A percentile compares a stretch with the other conserved stretches of the same genome.
Conservation (phyloP, 2,113 vertebrate species). For the Salminus brasiliensis region DNA sequence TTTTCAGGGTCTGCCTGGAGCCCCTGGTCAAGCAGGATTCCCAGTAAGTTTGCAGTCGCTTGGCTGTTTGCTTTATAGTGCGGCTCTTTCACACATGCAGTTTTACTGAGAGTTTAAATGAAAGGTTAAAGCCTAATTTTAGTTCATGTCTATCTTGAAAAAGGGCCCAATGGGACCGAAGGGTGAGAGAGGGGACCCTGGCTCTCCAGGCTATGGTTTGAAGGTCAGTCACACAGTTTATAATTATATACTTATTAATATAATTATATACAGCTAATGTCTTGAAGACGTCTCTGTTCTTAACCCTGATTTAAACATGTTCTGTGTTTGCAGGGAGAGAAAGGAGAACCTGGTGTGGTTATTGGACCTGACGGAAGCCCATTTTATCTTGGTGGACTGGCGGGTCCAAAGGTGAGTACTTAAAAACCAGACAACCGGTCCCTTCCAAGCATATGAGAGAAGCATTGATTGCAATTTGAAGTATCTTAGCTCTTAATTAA, state of each 20-base stretch:
- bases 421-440: neutral
- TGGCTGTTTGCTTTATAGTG: neutral
- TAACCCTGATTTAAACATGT: neutral
- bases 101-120: neutral
- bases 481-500: too few species aligned
- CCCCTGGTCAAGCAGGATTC: conserved; percentile 66
- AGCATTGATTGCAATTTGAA: too few species aligned
- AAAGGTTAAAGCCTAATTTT: neutral
- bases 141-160: neutral
- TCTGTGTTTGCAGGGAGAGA: conserved; percentile 69
- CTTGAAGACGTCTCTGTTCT: neutral
- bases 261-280: too few species aligned
- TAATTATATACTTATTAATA: too few species aligned
- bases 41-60: conserved; percentile 63
- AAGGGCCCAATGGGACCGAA: conserved; percentile 74
- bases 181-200: conserved; percentile 70
- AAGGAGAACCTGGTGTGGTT: conserved; percentile 76
- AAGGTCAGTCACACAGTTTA: conserved; percentile 64
- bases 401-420: conserved; percentile 61
- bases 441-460: neutral
- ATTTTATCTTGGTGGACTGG: conserved; percentile 59
- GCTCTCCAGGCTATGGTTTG: conserved; percentile 64
- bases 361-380: conserved; percentile 70
- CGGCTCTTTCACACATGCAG: neutral
- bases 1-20: conserved; percentile 56